Conservation (phyloP, 2,797 vertebrate species). For the Urosaurus nigricauda region DNA sequence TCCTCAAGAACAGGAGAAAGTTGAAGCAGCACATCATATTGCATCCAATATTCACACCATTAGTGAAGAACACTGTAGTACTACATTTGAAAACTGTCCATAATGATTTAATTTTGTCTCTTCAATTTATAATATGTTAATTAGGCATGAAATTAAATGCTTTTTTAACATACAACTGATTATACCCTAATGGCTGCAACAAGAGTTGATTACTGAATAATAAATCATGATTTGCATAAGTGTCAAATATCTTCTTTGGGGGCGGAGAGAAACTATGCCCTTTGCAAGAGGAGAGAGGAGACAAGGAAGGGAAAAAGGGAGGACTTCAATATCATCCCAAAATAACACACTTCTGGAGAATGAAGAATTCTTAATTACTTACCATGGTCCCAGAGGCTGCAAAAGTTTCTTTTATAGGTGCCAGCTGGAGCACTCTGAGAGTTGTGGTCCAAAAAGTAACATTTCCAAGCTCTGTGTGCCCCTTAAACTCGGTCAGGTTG, state of each 20-base stretch:
- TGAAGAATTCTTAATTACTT: background rate
- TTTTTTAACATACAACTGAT: conserved; percentile 78
- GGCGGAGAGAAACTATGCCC: conserved; percentile 4
- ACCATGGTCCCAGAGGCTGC: background rate
- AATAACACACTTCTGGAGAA: background rate
- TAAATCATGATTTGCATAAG: conserved; percentile 73
- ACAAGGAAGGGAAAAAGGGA: background rate
- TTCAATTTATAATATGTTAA: conserved; percentile 77
- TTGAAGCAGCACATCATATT: conserved; percentile 64
- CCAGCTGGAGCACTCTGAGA: too few species aligned
- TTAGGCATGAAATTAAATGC: conserved; percentile 76
- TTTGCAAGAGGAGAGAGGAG: background rate
- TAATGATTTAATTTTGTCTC: conserved; percentile 78
- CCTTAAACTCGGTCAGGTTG: background rate
- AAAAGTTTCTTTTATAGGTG: background rate
- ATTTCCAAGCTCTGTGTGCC: background rate
- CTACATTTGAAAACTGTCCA: conserved; percentile 78
- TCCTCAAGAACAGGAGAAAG: conserved; percentile 50
- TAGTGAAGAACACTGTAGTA: conserved; percentile 71
- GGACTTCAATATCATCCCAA: too few species aligned
- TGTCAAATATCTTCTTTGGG: conserved; percentile 65
- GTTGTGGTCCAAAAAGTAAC: too few species aligned
- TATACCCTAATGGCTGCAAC: conserved; percentile 73
- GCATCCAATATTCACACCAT: conserved; percentile 74
- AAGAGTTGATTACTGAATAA: conserved; percentile 77